These are phyloP conservation scores for Pandion haliaetus DNA, from an alignment of 2,113 vertebrate species.

Conservation along the genomic window DNA sequence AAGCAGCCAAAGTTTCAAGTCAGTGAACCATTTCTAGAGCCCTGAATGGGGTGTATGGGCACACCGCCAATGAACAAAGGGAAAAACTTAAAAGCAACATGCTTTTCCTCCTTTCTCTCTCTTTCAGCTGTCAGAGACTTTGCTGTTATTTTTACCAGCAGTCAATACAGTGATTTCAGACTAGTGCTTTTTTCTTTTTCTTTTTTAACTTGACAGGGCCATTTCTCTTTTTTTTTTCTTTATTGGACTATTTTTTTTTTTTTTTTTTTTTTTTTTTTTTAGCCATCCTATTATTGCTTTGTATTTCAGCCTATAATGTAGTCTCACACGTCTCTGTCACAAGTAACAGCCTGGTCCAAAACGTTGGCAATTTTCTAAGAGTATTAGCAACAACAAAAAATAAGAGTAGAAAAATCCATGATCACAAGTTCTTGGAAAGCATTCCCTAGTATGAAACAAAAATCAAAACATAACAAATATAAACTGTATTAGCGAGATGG, in stretches of 20 bases:
- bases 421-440: background rate
- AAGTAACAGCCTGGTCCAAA: background rate
- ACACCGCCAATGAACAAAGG: conserved; percentile 1
- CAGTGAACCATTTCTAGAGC: conserved; percentile 23
- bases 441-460: background rate
- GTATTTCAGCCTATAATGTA: background rate
- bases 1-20: conserved; percentile 35
- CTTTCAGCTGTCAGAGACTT: conserved; percentile 32
- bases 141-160: conserved; percentile 27
- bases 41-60: background rate
- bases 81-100: conserved; percentile 37
- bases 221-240: background rate
- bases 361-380: background rate
- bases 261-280: background rate
- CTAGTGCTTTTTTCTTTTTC: background rate
- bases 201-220: background rate
- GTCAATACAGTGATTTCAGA: conserved; percentile 1
- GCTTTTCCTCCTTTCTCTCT: background rate
- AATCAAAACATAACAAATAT: background rate
- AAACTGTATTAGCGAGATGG: background rate
- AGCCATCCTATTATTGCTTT: background rate
- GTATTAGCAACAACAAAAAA: background rate
- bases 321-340: background rate
- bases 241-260: too few species aligned
- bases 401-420: background rate